phyloP scores from a whole-genome alignment of 2,113 vertebrate genomes.

The Pluvianellus socialis region DNA sequence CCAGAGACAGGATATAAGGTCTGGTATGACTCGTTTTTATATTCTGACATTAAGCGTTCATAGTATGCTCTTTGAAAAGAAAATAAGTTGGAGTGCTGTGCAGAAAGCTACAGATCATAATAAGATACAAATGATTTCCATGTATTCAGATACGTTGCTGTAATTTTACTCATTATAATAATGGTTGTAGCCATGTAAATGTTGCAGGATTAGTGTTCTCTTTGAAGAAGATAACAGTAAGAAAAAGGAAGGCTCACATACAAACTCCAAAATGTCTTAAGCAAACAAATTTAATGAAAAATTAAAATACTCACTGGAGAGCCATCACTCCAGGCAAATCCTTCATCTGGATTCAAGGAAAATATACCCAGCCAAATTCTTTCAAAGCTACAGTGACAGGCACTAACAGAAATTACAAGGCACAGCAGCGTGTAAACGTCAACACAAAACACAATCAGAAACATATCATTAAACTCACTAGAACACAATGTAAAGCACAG shows the following conservation, averaged over 20 bases:
- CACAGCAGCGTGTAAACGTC: neutral
- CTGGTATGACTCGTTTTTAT: neutral
- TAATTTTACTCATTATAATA: neutral
- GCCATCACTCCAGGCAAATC: slow-evolving; percentile 87
- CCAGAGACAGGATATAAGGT: neutral
- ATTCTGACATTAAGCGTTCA: neutral
- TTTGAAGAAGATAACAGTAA: neutral
- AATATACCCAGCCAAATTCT: slow-evolving; percentile 84
- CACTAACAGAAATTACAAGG: slow-evolving; percentile 16
- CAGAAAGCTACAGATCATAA: neutral
- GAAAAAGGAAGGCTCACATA: accelerated
- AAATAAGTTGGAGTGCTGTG: neutral
- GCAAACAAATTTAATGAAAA: neutral
- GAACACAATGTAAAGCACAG: neutral
- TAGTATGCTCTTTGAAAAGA: neutral
- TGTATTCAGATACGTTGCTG: neutral
- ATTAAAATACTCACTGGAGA: slow-evolving; percentile 79
- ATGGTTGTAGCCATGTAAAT: neutral
- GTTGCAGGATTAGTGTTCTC: neutral
- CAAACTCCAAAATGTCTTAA: neutral
- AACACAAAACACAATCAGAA: neutral
- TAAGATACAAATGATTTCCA: neutral
- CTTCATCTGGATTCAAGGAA: slow-evolving; percentile 74
- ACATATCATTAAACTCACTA: neutral
- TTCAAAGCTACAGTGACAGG: neutral